These are phyloP conservation scores for Antennarius striatus DNA, from an alignment of 2,113 vertebrate species.

Conservation along the genomic window DNA sequence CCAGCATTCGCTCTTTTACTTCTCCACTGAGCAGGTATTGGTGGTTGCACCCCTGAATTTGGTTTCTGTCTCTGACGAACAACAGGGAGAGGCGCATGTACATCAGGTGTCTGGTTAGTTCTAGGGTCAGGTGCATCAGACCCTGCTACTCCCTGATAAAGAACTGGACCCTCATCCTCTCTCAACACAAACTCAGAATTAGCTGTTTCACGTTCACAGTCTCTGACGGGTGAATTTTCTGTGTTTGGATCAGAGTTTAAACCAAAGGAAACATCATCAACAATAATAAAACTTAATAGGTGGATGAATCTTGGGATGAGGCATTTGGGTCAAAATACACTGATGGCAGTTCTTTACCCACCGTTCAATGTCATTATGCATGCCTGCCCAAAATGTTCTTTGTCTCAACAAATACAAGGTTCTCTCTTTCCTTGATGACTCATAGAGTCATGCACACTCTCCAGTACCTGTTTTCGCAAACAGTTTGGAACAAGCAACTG, in stretches of 20 bases:
- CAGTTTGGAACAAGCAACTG: background rate
- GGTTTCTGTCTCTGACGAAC: background rate
- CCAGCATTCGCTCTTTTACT: background rate
- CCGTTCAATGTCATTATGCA: background rate
- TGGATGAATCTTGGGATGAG: constrained; percentile 6
- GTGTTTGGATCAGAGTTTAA: no score
- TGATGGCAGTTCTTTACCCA: constrained; percentile 14
- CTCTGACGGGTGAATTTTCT: no score
- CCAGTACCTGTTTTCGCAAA: background rate
- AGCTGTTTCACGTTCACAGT: no score
- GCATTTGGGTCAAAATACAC: constrained; percentile 15
- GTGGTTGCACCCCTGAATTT: background rate
- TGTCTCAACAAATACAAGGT: background rate
- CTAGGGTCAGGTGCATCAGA: no score
- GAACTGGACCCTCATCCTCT: no score
- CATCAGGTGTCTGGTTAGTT: no score
- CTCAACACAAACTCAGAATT: no score
- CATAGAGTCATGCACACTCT: background rate
- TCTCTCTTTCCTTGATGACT: background rate
- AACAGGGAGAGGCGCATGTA: background rate
- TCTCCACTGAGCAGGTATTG: background rate
- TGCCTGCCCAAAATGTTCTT: background rate
- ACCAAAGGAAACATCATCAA: no score
- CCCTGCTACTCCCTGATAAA: no score
- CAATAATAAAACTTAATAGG: background rate